Conservation (phyloP, 2,797 vertebrate genomes). For the Ptychadena robeensis region DNA sequence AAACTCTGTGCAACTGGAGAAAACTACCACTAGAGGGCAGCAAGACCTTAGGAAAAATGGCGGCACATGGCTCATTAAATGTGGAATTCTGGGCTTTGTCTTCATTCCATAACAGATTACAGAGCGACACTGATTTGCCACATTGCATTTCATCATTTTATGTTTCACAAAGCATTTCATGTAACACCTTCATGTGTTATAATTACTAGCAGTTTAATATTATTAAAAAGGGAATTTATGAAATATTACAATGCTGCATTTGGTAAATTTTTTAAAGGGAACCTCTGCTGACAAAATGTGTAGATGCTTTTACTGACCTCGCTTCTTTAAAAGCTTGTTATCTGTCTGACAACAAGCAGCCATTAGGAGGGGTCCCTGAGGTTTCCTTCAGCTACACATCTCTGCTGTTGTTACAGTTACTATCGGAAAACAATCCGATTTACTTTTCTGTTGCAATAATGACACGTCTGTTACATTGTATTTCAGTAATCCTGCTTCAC, state of each 20-base stretch:
- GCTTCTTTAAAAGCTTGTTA: not conserved
- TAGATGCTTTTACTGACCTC: not conserved
- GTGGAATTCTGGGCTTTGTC: not conserved
- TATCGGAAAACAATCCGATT: too few relatives aligned
- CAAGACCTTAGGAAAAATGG: not conserved
- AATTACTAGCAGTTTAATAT: not conserved
- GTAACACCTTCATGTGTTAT: not conserved
- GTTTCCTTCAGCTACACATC: too few relatives aligned
- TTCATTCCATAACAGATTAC: not conserved
- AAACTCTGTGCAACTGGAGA: not conserved
- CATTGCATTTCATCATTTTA: not conserved
- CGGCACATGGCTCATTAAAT: not conserved
- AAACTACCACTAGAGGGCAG: conserved; percentile 37
- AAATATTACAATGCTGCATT: not conserved
- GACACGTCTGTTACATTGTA: too few relatives aligned
- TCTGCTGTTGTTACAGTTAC: too few relatives aligned
- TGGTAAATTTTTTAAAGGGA: not conserved
- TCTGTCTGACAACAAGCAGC: too few relatives aligned
- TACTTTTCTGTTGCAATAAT: too few relatives aligned
- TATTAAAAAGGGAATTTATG: not conserved
- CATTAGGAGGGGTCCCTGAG: too few relatives aligned
- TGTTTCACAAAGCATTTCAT: not conserved
- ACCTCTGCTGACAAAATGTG: not conserved
- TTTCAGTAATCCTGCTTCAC: too few relatives aligned
- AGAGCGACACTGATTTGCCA: not conserved